Evolutionary conservation across 2,797 vertebrate species (phyloP), one percentile per base, ranked within the genome.

Genomic region (Emys orbicularis): DNA sequence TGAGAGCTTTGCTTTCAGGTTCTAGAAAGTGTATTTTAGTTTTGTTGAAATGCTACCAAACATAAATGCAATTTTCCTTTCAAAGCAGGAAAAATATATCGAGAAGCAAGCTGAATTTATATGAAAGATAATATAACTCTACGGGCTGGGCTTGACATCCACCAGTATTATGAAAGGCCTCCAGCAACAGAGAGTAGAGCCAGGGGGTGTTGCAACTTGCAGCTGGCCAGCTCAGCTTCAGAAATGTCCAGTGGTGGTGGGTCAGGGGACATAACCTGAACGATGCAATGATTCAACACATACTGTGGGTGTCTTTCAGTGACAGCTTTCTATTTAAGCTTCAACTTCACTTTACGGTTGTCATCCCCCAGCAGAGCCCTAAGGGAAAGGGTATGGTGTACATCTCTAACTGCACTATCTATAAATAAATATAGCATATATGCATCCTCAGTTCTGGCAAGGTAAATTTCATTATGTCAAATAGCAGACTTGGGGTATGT

Each of bases 251-350:
- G 41, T 81, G 68, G 18, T 84, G 54, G 11, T 6, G 44, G 18
- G 9, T 4, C 0, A 80, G 4, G 27, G 81, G 6, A 83, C 10
- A 1, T 53, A 27, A 79, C 87, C 54, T 2, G 0, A 10, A 3
- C 61, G 29, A 79, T 79, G 25, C 54, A 79, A 29, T 44, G 2
- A 52, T 81, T 90, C 77, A 57, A 56, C 21, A 25, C 11, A 88
- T 37, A 44, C 16, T n/a, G 0, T 2, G 49, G 52, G 15, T 59
- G n/a, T 79, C 65, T 3, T 52, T 49, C 11, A 88, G 49, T 49
- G 29, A 31, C 44, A 77, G 74, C 74, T 77, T 27, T 77, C 74
- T 29, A 10, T 77, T 77, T 29, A 15, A 77, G 25, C 29, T 49
- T 49, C 41, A 49, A 31, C 44, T 56, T 81, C 34, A 81, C n/a